Evolutionary conservation across 2,888 invertebrate genomes (phyloP).

Genomic region (Cancer borealis): DNA sequence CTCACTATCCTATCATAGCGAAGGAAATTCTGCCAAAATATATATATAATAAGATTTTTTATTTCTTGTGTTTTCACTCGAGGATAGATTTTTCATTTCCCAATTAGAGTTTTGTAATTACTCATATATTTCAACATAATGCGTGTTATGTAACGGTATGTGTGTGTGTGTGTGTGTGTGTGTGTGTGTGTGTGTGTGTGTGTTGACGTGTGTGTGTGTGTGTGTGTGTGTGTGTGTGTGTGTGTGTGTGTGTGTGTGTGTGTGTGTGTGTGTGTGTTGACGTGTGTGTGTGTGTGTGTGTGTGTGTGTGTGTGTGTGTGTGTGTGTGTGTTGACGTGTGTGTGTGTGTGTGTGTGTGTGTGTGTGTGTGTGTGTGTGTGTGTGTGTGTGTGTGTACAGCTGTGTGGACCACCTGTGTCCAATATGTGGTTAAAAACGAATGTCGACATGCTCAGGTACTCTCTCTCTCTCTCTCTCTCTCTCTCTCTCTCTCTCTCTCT

Average conservation of each 20-base stretch:
- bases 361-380: neutral
- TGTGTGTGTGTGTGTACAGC: neutral
- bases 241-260: neutral
- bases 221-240: neutral
- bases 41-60: too few relatives aligned
- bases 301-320: neutral
- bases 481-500: conserved; percentile 55
- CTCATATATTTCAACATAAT: too few relatives aligned
- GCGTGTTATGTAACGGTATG: neutral
- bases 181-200: neutral
- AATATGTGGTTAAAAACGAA: too few relatives aligned
- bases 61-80: too few relatives aligned
- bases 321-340: neutral
- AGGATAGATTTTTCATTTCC: too few relatives aligned
- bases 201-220: neutral
- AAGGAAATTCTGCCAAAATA: too few relatives aligned
- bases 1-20: neutral
- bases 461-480: conserved; percentile 40
- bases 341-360: neutral
- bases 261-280: neutral
- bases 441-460: too few relatives aligned
- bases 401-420: too few relatives aligned
- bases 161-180: neutral
- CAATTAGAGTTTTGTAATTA: too few relatives aligned
- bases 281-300: neutral